phyloP scores from a whole-genome alignment of 2,888 invertebrate genomes.

The Lochmaea capreae region DNA sequence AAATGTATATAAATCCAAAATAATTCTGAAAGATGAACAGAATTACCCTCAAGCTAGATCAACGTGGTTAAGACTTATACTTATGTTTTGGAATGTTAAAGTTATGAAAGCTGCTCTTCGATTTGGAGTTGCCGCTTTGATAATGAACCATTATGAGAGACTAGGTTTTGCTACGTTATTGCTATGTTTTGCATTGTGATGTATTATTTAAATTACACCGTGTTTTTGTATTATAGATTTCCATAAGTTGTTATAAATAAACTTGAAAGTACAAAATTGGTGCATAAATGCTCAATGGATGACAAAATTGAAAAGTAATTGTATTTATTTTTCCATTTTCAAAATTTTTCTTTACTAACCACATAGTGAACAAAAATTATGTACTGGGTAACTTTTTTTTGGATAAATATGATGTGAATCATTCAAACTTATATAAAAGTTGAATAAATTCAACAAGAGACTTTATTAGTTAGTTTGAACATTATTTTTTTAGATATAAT shows the following conservation, averaged over 20 bases:
- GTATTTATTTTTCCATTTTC: no score
- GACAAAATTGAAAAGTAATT: no score
- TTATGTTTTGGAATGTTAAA: slow-evolving; percentile 61
- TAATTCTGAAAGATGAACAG: slow-evolving; percentile 10
- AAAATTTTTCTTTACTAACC: no score
- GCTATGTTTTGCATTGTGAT: slow-evolving; percentile 55
- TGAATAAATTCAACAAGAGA: no score
- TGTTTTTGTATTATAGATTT: background rate
- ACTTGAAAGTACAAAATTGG: background rate
- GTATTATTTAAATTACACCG: background rate
- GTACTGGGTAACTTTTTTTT: no score
- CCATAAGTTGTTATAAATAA: background rate
- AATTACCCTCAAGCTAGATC: slow-evolving; percentile 43
- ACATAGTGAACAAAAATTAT: no score
- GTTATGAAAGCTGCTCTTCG: slow-evolving; percentile 60
- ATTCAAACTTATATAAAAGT: no score
- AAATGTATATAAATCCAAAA: slow-evolving; percentile 16
- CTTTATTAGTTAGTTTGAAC: no score
- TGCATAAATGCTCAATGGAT: no score
- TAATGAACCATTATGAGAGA: slow-evolving; percentile 61
- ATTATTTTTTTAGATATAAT: no score
- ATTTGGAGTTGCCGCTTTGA: slow-evolving; percentile 60
- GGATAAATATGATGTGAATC: no score
- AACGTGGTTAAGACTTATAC: slow-evolving; percentile 59
- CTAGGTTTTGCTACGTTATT: slow-evolving; percentile 60